Evolutionary conservation across 2,888 invertebrate genomes (phyloP), one percentile per base, ranked within the genome.

Genomic region (Zhengitettix transpicula): DNA sequence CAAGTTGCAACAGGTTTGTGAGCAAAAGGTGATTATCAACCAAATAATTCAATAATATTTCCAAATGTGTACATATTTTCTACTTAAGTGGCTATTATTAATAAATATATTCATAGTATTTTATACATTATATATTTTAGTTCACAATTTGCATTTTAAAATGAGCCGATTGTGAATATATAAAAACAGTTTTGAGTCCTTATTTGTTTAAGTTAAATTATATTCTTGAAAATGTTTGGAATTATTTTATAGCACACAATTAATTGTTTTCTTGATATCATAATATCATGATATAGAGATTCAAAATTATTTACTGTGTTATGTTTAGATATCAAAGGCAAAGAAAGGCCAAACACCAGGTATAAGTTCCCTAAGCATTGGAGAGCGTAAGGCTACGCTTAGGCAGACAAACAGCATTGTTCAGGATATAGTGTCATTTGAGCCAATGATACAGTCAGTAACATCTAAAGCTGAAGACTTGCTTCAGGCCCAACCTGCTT

Each of bases 361-460:
- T 53, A 78, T 91, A 8, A 87, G 87, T 63, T 82, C 88, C 9
- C 75, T 91, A 42, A 85, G 86, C 59, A 81, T 89, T 56, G 90
- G 89, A 58, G 93, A 93, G 72, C 80, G 91, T 59, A 92, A 91
- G 74, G 92, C 92, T 9, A 89, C 87, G 68, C 79, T 94, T 55
- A 81, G 93, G 66, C 89, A 91, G 75, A 93, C 93, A 60, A 91
- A 92, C 75, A 92, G 90, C 72, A 90, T 95, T 70, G 92, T 95
- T 53, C 94, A 95, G 76, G 96, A 97, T 74, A 95, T 96, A 70
- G 91, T 93, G 65, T 91, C 94, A 58, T 93, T 95, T 74, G 94
- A 96, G 73, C 95, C 95, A 57, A 94, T 96, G 90, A 93, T 96
- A 68, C 93, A 94, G 72, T 94, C 94, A 53, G 92, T 95, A 52